Evolutionary conservation across 2,113 vertebrate species (phyloP).

Genomic region (Cryptomyrus ogoouensis): DNA sequence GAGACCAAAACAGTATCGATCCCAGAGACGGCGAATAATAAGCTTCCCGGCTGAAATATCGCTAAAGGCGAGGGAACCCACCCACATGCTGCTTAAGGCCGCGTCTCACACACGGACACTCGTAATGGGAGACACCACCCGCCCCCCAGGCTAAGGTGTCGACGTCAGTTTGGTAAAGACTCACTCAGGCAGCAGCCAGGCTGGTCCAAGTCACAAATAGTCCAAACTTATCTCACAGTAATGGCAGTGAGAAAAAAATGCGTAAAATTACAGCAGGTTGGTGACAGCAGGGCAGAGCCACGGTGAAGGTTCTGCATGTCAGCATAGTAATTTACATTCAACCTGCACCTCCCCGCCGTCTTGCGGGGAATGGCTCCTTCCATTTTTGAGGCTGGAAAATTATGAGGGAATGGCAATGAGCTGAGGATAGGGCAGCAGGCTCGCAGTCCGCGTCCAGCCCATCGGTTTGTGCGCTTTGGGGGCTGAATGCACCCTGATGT

Average conservation of each 20-base stretch:
- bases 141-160: conserved; percentile 33
- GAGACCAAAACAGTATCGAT: conserved; percentile 53
- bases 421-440: background rate
- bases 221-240: background rate
- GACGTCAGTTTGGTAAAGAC: conserved; percentile 51
- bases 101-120: conserved; percentile 49
- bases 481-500: background rate
- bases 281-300: background rate
- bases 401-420: background rate
- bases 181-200: conserved; percentile 17
- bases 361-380: background rate
- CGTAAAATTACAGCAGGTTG: background rate
- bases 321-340: conserved; percentile 1
- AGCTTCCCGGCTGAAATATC: conserved; percentile 56
- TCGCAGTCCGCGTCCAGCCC: background rate
- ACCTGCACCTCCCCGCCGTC: background rate
- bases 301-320: background rate
- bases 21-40: conserved; percentile 41
- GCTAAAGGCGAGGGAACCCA: conserved; percentile 52
- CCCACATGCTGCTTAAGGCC: conserved; percentile 51
- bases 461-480: background rate
- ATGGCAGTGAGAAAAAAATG: background rate
- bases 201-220: background rate
- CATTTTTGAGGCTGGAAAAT: background rate
- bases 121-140: conserved; percentile 45